phyloP scores from a whole-genome alignment of 2,113 vertebrate genomes.

The Oreochromis aureus region DNA sequence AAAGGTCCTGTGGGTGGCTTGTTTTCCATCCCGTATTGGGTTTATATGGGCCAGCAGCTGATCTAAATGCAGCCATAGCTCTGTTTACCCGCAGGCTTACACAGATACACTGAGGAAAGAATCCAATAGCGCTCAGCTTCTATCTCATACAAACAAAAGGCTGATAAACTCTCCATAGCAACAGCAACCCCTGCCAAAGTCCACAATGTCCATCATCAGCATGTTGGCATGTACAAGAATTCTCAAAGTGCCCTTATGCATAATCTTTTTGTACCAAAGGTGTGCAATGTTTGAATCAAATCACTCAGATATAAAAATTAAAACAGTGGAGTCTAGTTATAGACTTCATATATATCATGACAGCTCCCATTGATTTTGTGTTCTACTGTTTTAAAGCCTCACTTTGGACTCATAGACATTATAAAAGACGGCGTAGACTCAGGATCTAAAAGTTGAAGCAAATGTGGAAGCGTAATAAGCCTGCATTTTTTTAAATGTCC shows the following conservation, averaged over 20 bases:
- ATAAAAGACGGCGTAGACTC: rapidly evolving
- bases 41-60: background rate
- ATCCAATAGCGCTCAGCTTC: background rate
- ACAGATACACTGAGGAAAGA: constrained; percentile 5
- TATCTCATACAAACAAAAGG: constrained; percentile 25
- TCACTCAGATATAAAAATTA: background rate
- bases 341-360: background rate
- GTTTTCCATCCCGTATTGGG: background rate
- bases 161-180: constrained; percentile 11
- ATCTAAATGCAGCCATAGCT: background rate
- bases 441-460: background rate
- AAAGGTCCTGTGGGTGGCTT: background rate
- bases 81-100: background rate
- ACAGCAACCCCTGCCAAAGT: background rate
- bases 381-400: background rate
- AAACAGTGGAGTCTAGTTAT: background rate
- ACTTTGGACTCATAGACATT: background rate
- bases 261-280: background rate
- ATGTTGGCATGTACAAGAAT: background rate
- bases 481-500: background rate
- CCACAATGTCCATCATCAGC: background rate
- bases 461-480: background rate
- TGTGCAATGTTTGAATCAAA: too few species aligned
- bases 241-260: background rate
- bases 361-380: rapidly evolving